Conservation (phyloP, 2,113 vertebrate species). For the Brachyhypopomus occidentalis region DNA sequence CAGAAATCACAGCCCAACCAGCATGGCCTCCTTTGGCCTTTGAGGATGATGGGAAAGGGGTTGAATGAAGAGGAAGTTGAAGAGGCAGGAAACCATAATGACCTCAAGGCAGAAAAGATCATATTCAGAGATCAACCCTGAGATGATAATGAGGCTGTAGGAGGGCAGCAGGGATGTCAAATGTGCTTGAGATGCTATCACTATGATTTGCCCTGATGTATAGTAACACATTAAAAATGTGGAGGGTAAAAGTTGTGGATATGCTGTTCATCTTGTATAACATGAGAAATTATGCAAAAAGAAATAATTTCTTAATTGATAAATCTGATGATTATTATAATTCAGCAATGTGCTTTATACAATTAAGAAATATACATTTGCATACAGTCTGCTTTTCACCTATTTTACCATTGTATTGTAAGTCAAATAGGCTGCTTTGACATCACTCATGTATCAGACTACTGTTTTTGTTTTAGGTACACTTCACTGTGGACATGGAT, state of each 20-base stretch:
- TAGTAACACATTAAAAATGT: not conserved
- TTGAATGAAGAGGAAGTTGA: conserved; percentile 66
- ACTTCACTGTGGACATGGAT: conserved; percentile 20
- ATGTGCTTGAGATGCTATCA: not conserved
- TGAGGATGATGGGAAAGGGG: conserved; percentile 69
- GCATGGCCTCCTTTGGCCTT: conserved; percentile 70
- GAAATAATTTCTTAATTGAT: not conserved
- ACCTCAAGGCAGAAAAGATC: conserved; percentile 64
- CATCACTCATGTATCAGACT: not conserved
- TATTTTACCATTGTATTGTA: not conserved
- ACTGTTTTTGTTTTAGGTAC: not conserved
- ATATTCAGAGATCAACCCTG: conserved; percentile 48
- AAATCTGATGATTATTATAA: not conserved
- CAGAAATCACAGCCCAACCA: conserved; percentile 51
- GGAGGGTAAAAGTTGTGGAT: not conserved
- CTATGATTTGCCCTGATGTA: not conserved
- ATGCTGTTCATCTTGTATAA: not conserved
- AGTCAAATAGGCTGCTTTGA: not conserved
- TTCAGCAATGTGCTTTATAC: not conserved
- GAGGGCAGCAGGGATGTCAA: not conserved
- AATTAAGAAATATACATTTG: not conserved
- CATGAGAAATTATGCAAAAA: not conserved
- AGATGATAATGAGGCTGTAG: not conserved
- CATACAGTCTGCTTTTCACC: not conserved
- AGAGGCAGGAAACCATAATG: conserved; percentile 59